Base-by-base conservation (phyloP, 2,797 vertebrate genomes). In the Gymnothorax javanicus region DNA sequence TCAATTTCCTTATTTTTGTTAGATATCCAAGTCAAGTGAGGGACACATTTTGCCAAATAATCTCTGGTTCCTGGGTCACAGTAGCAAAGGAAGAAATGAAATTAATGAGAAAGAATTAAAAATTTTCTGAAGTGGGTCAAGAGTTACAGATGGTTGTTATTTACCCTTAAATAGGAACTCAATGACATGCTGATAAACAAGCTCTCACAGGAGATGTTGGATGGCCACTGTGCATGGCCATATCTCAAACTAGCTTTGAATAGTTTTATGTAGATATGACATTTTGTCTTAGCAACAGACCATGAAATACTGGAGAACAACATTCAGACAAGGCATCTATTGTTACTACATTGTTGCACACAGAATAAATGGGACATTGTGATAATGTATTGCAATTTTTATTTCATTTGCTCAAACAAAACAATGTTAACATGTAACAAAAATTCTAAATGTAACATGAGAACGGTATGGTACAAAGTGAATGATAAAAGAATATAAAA, bases 401-500 rank as follows among this genome's bases (percentile, higher is more conserved):
- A 98, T 99, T 99, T 97, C 93, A 97, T 97, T 97, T 95, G 94
- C 97, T 98, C 97, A 98, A 98, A 97, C 94, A 97, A 97, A 97
- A 97, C 95, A 96, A 96, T 95, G 96, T 98, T 98, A 99, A 97
- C 96, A 95, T 97, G 95, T 98, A 98, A 97, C 97, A 98, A 96
- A 77, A 99, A 97, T 95, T 97, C 95, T 95, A 97, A 97, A 96
- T 91, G 93, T 94, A 97, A 95, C 91, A 97, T 95, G 96, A 95
- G 93, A 96, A 97, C 96, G 94, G 93, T 97, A 97, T 93, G 96
- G 95, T 97, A 97, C 95, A 97, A 95, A 95, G 95, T 94, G 95
- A 96, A 96, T 91, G 93, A 94, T 93, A 94, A 95, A 95, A 95
- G 85, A 93, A 90, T 92, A 93, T 92, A 90, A 95, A 86, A 93